phyloP scores from a whole-genome alignment of 2,888 invertebrate species.

The Subacronicta megacephala region DNA sequence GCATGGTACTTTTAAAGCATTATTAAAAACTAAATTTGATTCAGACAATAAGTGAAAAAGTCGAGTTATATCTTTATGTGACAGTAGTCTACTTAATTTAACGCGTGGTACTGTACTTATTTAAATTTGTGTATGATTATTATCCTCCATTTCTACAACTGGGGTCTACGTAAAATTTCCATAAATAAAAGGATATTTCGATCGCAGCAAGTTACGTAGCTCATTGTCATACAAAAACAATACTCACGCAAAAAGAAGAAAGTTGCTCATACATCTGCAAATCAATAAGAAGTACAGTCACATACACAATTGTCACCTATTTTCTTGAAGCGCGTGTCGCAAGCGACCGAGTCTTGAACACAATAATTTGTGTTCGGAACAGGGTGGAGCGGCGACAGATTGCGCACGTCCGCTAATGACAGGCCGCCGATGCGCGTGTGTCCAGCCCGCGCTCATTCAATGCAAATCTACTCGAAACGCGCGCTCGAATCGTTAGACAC shows the following conservation, averaged over 20 bases:
- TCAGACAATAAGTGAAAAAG: no score
- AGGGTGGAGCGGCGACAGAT: slow-evolving; percentile 80
- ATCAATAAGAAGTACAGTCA: slow-evolving; percentile 63
- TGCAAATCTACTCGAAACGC: slow-evolving; percentile 76
- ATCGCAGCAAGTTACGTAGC: slow-evolving; percentile 8
- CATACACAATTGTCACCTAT: slow-evolving; percentile 68
- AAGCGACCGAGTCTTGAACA: slow-evolving; percentile 72
- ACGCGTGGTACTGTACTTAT: no score
- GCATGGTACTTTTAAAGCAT: no score
- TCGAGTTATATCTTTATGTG: no score
- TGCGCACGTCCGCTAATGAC: slow-evolving; percentile 86
- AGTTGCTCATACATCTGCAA: slow-evolving; percentile 43
- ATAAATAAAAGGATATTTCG: slow-evolving; percentile 12
- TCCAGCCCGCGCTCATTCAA: slow-evolving; percentile 87
- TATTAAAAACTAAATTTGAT: no score
- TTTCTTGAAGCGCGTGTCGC: slow-evolving; percentile 71
- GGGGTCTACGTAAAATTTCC: background rate
- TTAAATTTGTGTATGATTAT: no score
- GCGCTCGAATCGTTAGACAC: slow-evolving; percentile 74
- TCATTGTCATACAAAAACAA: slow-evolving; percentile 15
- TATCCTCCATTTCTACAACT: no score
- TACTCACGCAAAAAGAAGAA: slow-evolving; percentile 41
- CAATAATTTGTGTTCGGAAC: slow-evolving; percentile 83
- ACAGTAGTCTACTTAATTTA: no score
- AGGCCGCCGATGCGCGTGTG: slow-evolving; percentile 82